Base-by-base conservation (phyloP, 2,797 vertebrate genomes). In the Zenarchopterus dispar region DNA sequence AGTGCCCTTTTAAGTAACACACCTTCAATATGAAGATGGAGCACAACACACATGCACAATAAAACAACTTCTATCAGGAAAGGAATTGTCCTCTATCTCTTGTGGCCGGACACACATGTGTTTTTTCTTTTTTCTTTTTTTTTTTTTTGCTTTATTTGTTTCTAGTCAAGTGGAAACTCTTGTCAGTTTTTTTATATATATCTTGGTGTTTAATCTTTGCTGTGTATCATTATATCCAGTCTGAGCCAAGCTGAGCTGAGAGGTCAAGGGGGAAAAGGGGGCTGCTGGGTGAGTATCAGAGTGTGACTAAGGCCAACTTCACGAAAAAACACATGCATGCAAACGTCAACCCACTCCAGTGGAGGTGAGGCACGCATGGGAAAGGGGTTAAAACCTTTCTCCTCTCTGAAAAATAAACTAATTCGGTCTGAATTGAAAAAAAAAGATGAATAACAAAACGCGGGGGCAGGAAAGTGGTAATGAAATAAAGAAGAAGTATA, bases 21-120 rank as follows among this genome's bases (percentile, higher is more conserved):
- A 94, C 91, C 94, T 95, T 95, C 94, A 95, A 95, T 95, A 95
- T 95, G 94, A 95, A 95, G 94, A 93, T 93, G 92, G 74, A 81
- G 81, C 88, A 84, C 73, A 64, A 86, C 85, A 85, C 59, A 75
- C 68, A 67, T 86, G 78, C 81, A 88, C 65, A 77, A 81, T 83
- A 77, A 82, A 84, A 89, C 81, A 74, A 80, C 71, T 80, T 74
- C 78, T 88, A 80, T 71, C 53, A 56, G 75, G 80, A 76, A 73
- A 85, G 81, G 68, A 79, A 83, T 56, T 26, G 73, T 69, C 81
- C 69, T 72, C 58, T 47, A 41, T 78, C 24, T 77, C 55, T 51
- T 18, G 58, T 46, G 56, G 53, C 78, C 75, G 49, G 9, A 73
- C 77, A 80, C 73, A 62, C 64, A 49, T 66, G 16, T 33, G 49